phyloP scores from a whole-genome alignment of 2,888 invertebrate species.

The Yponomeuta cagnagella region DNA sequence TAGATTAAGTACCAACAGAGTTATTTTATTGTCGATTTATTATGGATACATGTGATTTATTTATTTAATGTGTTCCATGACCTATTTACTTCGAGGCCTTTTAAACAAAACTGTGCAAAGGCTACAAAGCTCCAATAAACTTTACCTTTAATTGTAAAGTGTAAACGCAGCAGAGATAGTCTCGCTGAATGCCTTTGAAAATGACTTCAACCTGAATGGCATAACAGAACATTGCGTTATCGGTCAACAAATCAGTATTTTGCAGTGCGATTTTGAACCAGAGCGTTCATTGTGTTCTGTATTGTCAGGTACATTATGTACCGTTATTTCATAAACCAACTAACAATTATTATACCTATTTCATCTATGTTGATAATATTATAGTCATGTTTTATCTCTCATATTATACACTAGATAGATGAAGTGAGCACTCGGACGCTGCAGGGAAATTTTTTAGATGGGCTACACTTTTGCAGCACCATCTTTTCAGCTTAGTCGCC shows the following conservation, averaged over 20 bases:
- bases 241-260: neutral
- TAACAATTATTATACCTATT: neutral
- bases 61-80: too few relatives aligned
- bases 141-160: neutral
- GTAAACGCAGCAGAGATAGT: neutral
- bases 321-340: neutral
- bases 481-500: too few relatives aligned
- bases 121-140: neutral
- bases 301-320: neutral
- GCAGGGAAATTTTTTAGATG: too few relatives aligned
- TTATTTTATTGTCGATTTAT: too few relatives aligned
- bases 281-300: neutral
- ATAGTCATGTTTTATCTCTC: neutral
- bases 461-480: too few relatives aligned
- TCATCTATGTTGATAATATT: neutral
- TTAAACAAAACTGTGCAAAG: neutral
- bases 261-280: neutral
- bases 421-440: too few relatives aligned
- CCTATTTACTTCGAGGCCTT: neutral
- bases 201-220: slow-evolving; percentile 1
- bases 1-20: too few relatives aligned
- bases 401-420: too few relatives aligned
- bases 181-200: neutral
- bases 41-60: too few relatives aligned
- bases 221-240: neutral